Evolutionary conservation across 2,888 invertebrate genomes (phyloP), one percentile per base, ranked within the genome.

Genomic region (Pedicia rivosa): DNA sequence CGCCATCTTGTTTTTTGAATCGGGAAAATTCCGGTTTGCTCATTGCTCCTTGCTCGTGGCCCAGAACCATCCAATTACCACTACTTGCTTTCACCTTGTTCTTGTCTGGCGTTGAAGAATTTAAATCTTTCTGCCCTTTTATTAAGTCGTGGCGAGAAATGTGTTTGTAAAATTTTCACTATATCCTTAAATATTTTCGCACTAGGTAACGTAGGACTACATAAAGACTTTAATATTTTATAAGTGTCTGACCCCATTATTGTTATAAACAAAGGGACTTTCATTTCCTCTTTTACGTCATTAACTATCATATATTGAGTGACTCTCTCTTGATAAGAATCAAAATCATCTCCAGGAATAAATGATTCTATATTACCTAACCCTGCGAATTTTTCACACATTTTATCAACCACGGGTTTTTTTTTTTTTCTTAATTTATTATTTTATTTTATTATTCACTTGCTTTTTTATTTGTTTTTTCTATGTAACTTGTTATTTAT

Each of bases 61-160:
- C n/a, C n/a, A n/a, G n/a, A n/a, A n/a, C n/a, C n/a, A n/a, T n/a
- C n/a, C n/a, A n/a, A n/a, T n/a, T n/a, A n/a, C n/a, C n/a, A n/a
- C n/a, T n/a, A n/a, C n/a, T n/a, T n/a, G n/a, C n/a, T 20, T 20
- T 20, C 20, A 8, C 20, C 20, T 20, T 5, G 8, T 8, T 8
- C 8, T 8, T 29, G 30, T 4, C 9, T 10, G 10, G 30, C 30
- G 10, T 13, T 29, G 15, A 9, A 12, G 13, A 29, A 13, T 13
- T 29, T 29, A 4, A 29, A 29, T 29, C 30, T 12, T 14, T 29
- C 30, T 12, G 30, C 30, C 13, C 30, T 29, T 29, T 29, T 29
- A 14, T 29, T 29, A 4, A 29, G 13, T 29, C 13, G 10, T 14
- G 15, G 30, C 3, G 3, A 9, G 7, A 13, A 29, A 29, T 29